Percentiles rank a stretch among this genome's conserved stretches.
phyloP scores from a whole-genome alignment of 1,140 invertebrate genomes.

The Cotesia chilonis region DNA sequence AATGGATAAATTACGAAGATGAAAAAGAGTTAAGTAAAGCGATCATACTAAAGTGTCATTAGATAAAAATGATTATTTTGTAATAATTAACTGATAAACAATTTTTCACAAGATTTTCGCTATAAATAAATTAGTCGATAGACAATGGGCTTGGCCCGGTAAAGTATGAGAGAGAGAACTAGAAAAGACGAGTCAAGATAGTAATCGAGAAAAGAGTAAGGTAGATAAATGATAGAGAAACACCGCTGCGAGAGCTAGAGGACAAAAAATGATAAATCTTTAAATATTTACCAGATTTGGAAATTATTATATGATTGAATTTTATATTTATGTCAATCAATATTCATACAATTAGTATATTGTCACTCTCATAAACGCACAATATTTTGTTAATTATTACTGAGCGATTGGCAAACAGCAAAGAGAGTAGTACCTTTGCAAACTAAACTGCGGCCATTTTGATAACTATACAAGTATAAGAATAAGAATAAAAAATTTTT shows the following conservation, averaged over 20 bases:
- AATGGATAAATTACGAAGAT: neutral
- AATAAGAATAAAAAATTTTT: neutral
- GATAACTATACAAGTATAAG: constrained; percentile 37
- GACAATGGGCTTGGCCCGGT: constrained; percentile 59
- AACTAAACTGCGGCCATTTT: constrained; percentile 66
- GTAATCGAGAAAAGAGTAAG: constrained; percentile 16
- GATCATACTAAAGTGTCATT: neutral
- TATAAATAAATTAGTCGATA: constrained; percentile 51
- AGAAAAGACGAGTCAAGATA: constrained; percentile 1
- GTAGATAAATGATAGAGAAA: constrained; percentile 19
- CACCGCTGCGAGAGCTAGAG: constrained; percentile 7
- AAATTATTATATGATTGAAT: constrained; percentile 55
- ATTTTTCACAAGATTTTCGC: constrained; percentile 29
- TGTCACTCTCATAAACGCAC: constrained; percentile 49
- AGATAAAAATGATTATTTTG: constrained; percentile 3
- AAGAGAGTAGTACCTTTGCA: constrained; percentile 53
- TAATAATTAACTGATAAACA: constrained; percentile 8
- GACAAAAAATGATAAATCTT: constrained; percentile 39
- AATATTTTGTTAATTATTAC: constrained; percentile 47
- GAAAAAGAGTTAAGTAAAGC: neutral
- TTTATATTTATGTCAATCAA: constrained; percentile 37
- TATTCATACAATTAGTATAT: constrained; percentile 53
- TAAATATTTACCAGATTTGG: constrained; percentile 50
- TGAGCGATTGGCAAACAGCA: constrained; percentile 60
- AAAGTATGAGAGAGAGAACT: constrained; percentile 23